These are phyloP conservation scores for Microplitis mediator DNA, from an alignment of 1,140 invertebrate genomes.

Conservation along the genomic window DNA sequence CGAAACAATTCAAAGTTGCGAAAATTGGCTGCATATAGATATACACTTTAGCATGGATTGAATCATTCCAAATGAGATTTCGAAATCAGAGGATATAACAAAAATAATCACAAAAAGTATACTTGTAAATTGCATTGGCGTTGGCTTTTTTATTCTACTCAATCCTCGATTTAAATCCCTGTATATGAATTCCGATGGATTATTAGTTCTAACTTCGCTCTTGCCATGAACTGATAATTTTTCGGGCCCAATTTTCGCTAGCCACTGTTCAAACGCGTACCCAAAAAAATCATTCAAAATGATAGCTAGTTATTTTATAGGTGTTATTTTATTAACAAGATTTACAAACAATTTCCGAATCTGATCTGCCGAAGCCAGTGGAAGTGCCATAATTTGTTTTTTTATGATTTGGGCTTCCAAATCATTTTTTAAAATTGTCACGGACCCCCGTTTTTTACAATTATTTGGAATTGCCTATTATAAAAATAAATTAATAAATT, in stretches of 20 bases:
- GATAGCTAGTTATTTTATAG: neutral
- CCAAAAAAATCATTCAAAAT: neutral
- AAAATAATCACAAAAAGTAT: too few species aligned
- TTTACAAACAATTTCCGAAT: neutral
- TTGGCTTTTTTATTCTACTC: neutral
- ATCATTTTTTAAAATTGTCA: neutral
- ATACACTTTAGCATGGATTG: too few species aligned
- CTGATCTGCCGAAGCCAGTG: neutral
- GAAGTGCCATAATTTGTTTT: neutral
- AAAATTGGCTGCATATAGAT: too few species aligned
- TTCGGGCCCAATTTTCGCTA: neutral
- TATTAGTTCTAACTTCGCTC: neutral
- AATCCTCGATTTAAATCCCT: neutral
- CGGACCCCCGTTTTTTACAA: neutral
- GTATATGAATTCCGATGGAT: neutral
- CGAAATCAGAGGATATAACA: too few species aligned
- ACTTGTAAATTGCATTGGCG: neutral
- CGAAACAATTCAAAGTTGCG: too few species aligned
- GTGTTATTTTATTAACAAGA: neutral
- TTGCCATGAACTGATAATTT: neutral
- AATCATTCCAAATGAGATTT: too few species aligned
- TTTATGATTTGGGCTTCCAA: neutral
- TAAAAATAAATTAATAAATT: neutral
- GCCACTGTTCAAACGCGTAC: neutral
- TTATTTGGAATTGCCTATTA: neutral